phyloP scores from a whole-genome alignment of 2,113 vertebrate species.

The Jaculus jaculus region DNA sequence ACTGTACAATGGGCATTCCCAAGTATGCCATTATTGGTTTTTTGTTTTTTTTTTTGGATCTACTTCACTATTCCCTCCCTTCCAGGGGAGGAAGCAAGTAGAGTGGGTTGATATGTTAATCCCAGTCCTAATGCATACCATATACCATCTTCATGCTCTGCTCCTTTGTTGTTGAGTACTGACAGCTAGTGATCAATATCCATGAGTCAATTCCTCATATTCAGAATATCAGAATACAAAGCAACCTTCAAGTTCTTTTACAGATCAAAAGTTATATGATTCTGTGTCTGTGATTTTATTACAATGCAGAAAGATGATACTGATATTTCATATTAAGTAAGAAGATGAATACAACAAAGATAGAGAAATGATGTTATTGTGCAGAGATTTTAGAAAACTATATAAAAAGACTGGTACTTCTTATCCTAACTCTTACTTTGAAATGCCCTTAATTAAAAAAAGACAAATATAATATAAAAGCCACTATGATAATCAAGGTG shows the following conservation, averaged over 20 bases:
- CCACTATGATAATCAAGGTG: conserved; percentile 43
- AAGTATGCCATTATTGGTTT: background rate
- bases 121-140: background rate
- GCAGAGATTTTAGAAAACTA: background rate
- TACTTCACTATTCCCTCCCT: background rate
- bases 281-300: background rate
- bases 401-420: background rate
- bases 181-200: background rate
- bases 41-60: background rate
- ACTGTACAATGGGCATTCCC: background rate
- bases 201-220: background rate
- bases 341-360: background rate
- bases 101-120: background rate
- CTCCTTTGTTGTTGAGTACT: background rate
- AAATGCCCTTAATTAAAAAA: conserved; percentile 51
- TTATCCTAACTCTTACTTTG: background rate
- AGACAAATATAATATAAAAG: conserved; percentile 35
- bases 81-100: background rate
- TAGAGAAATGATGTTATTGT: background rate
- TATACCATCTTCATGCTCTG: background rate
- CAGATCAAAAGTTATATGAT: background rate
- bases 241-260: background rate
- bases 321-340: background rate
- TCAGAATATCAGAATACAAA: background rate
- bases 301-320: background rate